Base-by-base conservation (phyloP, 2,888 invertebrate genomes). In the Diarsia dahlii region DNA sequence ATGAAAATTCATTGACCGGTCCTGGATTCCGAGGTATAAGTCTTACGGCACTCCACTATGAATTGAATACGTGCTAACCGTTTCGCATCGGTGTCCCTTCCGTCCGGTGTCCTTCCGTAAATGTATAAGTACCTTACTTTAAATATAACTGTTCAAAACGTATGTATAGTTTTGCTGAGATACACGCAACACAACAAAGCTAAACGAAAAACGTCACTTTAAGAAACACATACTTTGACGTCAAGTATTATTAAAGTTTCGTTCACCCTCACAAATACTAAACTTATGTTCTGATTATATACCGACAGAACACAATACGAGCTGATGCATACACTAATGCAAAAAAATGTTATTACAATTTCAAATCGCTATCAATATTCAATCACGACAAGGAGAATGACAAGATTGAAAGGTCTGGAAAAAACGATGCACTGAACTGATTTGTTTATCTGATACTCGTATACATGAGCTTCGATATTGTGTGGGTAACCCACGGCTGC, bases 281-380 rank as follows among this genome's bases (percentile, higher is more conserved):
- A 46, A 18, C 58, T 58, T 28, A 28, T 58, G 28, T 58, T 58
- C 15, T 58, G 15, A 28, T 28, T 60, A 34, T 54, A 18, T 39
- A 48, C 46, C 3, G 23, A 13, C 48, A 62, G 15, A 76, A 62
- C 34, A 48, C 39, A 60, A 66, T 39, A 66, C 13, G 9, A n/a
- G 23, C 28, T 69, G 72, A 78, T 52, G 58, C 48, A 75, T 28
- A 63, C 63, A 66, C 8, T 62, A 60, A 75, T 79, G 71, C 56
- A 65, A 65, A 79, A 75, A 67, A 62, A 34, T 9, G 34, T 6
- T 10, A 83, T 83, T 76, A 76, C 65, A 84, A 74, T 81, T 81
- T 76, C 54, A 74, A 78, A 78, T 84, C 60, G 6, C 20, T 34
- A 48, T 69, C 39, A 64, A 68, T 71, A 70, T 70, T 67, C 62